Conservation (phyloP, 2,113 vertebrate species). For the Ornithorhynchus anatinus region DNA sequence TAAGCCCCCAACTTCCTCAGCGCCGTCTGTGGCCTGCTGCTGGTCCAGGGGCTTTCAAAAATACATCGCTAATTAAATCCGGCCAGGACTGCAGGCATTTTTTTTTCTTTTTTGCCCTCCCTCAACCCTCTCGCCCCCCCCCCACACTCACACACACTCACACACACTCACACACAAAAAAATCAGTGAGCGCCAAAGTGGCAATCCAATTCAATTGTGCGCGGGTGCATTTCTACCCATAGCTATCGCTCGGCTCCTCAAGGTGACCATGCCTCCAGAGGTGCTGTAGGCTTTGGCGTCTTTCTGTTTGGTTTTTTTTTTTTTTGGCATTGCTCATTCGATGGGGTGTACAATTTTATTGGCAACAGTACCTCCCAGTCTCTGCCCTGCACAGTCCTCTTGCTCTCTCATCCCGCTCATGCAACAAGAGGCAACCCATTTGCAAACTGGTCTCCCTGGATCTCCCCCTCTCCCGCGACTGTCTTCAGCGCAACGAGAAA, state of each 20-base stretch:
- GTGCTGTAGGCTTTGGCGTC: slow-evolving; percentile 46
- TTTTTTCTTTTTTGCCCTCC: neutral
- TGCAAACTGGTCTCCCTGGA: slow-evolving; percentile 38
- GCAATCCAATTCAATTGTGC: too few relatives aligned
- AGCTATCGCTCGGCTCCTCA: slow-evolving; percentile 8
- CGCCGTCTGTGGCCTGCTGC: neutral
- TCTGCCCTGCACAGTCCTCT: slow-evolving; percentile 51
- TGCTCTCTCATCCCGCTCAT: slow-evolving; percentile 59
- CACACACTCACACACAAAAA: too few relatives aligned
- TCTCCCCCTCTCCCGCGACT: slow-evolving; percentile 29
- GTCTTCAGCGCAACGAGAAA: slow-evolving; percentile 23
- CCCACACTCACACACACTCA: too few relatives aligned
- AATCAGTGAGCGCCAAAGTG: too few relatives aligned
- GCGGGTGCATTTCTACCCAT: neutral
- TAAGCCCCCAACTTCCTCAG: slow-evolving; percentile 12
- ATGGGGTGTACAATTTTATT: slow-evolving; percentile 55
- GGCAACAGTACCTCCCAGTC: slow-evolving; percentile 46
- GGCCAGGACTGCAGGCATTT: slow-evolving; percentile 52
- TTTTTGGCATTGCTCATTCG: slow-evolving; percentile 42
- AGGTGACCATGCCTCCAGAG: slow-evolving; percentile 46
- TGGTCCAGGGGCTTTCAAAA: slow-evolving; percentile 9
- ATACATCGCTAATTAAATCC: slow-evolving; percentile 33
- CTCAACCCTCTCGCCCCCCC: slow-evolving; percentile 4
- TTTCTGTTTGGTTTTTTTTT: slow-evolving; percentile 53
- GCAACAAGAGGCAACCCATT: slow-evolving; percentile 54